A percentile compares a stretch with the other conserved stretches of the same genome.
These are phyloP conservation scores for Hystrix cristata DNA, from an alignment of 2,113 vertebrate species.

Conservation along the genomic window DNA sequence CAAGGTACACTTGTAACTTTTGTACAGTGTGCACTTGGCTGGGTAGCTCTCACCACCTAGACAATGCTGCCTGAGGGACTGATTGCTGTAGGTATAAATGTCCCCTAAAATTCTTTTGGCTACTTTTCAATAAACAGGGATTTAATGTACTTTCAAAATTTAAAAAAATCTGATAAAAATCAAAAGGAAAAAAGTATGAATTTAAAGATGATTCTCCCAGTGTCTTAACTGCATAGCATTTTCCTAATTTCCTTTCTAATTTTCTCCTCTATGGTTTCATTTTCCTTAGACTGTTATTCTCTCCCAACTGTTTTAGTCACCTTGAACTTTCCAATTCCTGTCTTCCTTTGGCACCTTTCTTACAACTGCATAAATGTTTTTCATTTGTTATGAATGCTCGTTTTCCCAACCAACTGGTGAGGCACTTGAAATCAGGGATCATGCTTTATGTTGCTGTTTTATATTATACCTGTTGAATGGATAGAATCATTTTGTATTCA, in stretches of 20 bases:
- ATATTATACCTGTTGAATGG: conserved; percentile 2
- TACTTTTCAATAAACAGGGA: conserved; percentile 1
- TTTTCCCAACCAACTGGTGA: conserved; percentile 39
- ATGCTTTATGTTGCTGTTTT: background rate
- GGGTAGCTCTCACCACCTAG: background rate
- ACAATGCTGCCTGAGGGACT: background rate
- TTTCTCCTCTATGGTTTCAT: conserved; percentile 15
- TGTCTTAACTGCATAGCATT: conserved; percentile 1
- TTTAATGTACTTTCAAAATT: conserved; percentile 43
- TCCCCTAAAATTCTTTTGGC: background rate
- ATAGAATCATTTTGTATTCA: conserved; percentile 41
- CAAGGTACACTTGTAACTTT: background rate
- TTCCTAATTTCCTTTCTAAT: conserved; percentile 35
- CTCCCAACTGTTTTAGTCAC: background rate
- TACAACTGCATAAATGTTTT: background rate
- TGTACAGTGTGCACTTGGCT: background rate
- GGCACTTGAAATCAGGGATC: background rate
- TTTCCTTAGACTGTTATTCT: conserved; percentile 49
- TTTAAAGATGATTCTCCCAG: background rate
- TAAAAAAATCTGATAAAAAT: background rate
- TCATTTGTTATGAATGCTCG: background rate
- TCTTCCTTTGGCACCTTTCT: conserved; percentile 44
- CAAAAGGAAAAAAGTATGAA: background rate
- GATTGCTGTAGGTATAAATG: background rate
- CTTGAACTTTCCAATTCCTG: background rate